A percentile compares a stretch with the other conserved stretches of the same genome.
These are phyloP conservation scores for Ophraella communa DNA, from an alignment of 2,888 invertebrate species.

Conservation along the genomic window DNA sequence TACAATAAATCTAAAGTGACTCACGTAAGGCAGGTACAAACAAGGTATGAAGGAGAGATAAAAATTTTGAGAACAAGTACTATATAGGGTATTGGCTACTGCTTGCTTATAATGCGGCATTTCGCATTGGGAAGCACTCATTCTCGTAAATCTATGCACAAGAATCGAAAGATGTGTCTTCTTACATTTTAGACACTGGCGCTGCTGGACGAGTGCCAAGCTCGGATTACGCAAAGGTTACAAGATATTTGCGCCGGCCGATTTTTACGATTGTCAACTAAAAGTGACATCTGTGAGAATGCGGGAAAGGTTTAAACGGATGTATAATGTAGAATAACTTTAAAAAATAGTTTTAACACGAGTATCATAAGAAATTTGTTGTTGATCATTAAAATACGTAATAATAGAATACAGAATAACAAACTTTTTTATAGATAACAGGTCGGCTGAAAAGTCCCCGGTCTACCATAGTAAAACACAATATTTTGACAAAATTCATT, in stretches of 20 bases:
- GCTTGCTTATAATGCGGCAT: constrained; percentile 57
- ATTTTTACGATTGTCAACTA: neutral
- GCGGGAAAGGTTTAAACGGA: neutral
- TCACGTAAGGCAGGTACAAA: constrained; percentile 57
- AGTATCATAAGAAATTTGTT: too few species aligned
- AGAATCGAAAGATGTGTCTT: constrained; percentile 29
- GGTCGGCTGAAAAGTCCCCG: too few species aligned
- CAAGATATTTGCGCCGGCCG: neutral
- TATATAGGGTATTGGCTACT: constrained; percentile 59
- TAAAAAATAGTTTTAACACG: too few species aligned
- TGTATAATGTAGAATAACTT: too few species aligned
- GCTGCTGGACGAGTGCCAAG: constrained; percentile 14
- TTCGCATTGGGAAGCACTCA: constrained; percentile 54
- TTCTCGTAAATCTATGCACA: constrained; percentile 53
- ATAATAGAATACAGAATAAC: too few species aligned
- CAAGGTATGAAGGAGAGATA: constrained; percentile 60
- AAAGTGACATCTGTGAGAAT: neutral
- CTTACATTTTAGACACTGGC: constrained; percentile 24
- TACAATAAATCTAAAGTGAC: constrained; percentile 55
- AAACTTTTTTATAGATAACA: too few species aligned
- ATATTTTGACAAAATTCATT: too few species aligned
- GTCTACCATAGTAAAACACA: too few species aligned
- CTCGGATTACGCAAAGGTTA: neutral
- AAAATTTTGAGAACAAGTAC: constrained; percentile 61
- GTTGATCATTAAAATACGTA: too few species aligned